Conservation (phyloP, 2,888 invertebrate genomes). For the Dusona sp. region DNA sequence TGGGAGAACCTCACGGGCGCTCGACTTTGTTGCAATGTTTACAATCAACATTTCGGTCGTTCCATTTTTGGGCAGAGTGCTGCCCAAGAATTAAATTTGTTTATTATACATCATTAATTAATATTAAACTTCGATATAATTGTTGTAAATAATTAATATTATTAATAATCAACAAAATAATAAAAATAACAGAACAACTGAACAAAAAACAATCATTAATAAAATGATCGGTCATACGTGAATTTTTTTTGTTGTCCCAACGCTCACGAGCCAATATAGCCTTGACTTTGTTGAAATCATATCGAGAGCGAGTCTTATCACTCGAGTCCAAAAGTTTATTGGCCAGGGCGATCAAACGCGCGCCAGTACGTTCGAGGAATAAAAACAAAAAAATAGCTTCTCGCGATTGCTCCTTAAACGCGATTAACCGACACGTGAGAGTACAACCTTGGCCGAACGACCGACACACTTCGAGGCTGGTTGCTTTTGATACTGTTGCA, state of each 20-base stretch:
- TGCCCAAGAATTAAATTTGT: no score
- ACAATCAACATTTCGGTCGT: no score
- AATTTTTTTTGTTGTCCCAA: not conserved
- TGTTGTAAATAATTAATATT: no score
- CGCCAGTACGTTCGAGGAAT: not conserved
- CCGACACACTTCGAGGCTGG: slow-evolving; percentile 18
- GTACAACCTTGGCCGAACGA: slow-evolving; percentile 49
- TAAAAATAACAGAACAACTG: no score
- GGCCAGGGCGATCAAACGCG: slow-evolving; percentile 20
- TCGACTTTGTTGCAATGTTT: no score
- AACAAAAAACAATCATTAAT: no score
- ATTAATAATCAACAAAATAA: no score
- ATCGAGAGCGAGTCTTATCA: slow-evolving; percentile 41
- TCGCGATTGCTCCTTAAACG: slow-evolving; percentile 47
- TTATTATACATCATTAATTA: no score
- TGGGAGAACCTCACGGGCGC: no score
- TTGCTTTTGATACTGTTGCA: slow-evolving; percentile 32
- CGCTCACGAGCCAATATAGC: not conserved
- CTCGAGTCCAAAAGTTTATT: slow-evolving; percentile 45
- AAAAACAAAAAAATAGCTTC: slow-evolving; percentile 1
- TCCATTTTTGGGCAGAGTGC: no score
- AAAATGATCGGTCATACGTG: no score
- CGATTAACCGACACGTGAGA: slow-evolving; percentile 53
- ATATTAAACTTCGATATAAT: not conserved
- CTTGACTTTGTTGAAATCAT: slow-evolving; percentile 43